Conservation (phyloP, 1,140 invertebrate species). For the Drosophila quadrilineata region DNA sequence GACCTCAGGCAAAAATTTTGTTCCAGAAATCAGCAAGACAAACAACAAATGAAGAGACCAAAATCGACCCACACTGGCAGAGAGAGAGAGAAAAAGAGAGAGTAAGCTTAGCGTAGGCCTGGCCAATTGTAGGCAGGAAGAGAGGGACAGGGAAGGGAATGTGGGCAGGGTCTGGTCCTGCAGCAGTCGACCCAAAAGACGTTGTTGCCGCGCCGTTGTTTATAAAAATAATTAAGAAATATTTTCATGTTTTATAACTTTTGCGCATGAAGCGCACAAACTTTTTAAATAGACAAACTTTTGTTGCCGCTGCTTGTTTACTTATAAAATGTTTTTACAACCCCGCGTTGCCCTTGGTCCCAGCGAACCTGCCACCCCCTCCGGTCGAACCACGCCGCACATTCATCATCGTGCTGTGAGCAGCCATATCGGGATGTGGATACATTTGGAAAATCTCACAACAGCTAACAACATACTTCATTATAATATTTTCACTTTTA, state of each 20-base stretch:
- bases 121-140: not conserved
- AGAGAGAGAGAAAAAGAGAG: too few relatives aligned
- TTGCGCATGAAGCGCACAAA: slow-evolving; percentile 68
- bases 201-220: slow-evolving; percentile 50
- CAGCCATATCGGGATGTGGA: slow-evolving; percentile 50
- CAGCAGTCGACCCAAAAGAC: slow-evolving; percentile 8
- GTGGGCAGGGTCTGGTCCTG: not conserved
- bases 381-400: not conserved
- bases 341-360: not conserved
- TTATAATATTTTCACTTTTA: slow-evolving; percentile 79
- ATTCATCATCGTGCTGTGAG: not conserved
- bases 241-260: slow-evolving; percentile 80
- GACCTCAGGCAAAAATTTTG: slow-evolving; percentile 63
- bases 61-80: slow-evolving; percentile 34
- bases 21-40: slow-evolving; percentile 55
- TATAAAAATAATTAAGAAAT: slow-evolving; percentile 80
- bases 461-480: slow-evolving; percentile 78
- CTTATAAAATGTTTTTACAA: slow-evolving; percentile 64
- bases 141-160: too few relatives aligned
- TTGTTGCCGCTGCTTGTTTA: slow-evolving; percentile 65
- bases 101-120: slow-evolving; percentile 1
- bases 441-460: slow-evolving; percentile 76
- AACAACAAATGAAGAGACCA: slow-evolving; percentile 44
- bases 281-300: slow-evolving; percentile 79
- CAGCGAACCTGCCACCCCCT: not conserved